Conservation (phyloP, 2,797 vertebrate genomes). For the Gallinago solitaria region DNA sequence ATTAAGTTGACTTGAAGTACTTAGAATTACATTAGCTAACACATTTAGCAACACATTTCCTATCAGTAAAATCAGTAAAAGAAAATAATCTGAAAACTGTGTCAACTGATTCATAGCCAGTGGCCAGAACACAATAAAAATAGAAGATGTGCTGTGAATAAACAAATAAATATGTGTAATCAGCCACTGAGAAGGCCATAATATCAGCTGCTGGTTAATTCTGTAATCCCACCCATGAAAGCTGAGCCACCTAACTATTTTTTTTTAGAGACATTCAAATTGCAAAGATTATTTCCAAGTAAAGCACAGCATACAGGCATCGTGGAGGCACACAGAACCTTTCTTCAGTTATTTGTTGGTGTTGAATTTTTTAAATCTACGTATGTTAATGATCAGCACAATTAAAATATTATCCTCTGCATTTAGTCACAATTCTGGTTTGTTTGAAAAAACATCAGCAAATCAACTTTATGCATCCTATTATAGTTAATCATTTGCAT, state of each 20-base stretch:
- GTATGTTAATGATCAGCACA: not conserved
- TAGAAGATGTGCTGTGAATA: not conserved
- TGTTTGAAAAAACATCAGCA: not conserved
- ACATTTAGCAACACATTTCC: not conserved
- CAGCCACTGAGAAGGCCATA: not conserved
- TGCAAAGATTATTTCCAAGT: not conserved
- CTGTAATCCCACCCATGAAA: not conserved
- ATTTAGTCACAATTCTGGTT: not conserved
- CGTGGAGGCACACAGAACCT: not conserved
- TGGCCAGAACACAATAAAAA: not conserved
- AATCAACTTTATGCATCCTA: not conserved
- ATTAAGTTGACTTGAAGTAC: slow-evolving; percentile 8
- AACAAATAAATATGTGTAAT: slow-evolving; percentile 9
- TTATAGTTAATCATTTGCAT: not conserved
- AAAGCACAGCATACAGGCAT: not conserved
- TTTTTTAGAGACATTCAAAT: not conserved
- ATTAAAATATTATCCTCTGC: not conserved
- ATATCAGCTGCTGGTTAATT: slow-evolving; percentile 6
- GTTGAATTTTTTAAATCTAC: not conserved
- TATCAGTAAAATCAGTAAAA: not conserved
- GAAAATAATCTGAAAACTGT: not conserved
- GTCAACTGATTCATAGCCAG: not conserved
- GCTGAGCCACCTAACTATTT: not conserved
- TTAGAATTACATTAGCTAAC: not conserved
- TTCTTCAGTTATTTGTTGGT: not conserved